Evolutionary conservation across 35 echinoderm and acorn worm genomes (phyloP).

Genomic region (Apostichopus parvimensis): DNA sequence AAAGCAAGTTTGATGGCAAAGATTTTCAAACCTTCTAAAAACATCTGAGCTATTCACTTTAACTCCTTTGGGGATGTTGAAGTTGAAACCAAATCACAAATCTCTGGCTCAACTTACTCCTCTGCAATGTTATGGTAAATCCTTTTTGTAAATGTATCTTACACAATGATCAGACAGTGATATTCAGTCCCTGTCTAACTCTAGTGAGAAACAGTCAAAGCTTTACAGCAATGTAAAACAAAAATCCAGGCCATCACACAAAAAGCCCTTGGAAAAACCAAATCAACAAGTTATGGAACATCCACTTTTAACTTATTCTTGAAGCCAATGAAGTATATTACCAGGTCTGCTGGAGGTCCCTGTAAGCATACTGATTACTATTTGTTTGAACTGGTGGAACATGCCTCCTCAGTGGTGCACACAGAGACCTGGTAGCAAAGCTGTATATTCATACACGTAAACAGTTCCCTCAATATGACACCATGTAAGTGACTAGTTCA

Average conservation of each 20-base stretch:
- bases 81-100: background rate
- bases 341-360: background rate
- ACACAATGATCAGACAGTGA: background rate
- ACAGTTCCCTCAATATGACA: background rate
- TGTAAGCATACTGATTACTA: background rate
- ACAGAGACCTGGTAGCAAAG: background rate
- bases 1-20: background rate
- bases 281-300: no score
- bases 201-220: no score
- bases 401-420: background rate
- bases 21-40: background rate
- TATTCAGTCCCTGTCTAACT: no score
- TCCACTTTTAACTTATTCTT: no score
- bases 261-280: no score
- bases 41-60: constrained; percentile 22
- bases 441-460: background rate
- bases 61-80: background rate
- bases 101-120: background rate
- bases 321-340: background rate
- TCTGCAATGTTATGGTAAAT: background rate
- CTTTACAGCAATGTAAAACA: no score
- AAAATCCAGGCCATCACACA: no score
- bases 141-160: background rate
- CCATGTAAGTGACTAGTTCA: background rate
- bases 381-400: background rate